Conservation (phyloP, 2,888 invertebrate genomes). For the Chydorus sphaericus region DNA sequence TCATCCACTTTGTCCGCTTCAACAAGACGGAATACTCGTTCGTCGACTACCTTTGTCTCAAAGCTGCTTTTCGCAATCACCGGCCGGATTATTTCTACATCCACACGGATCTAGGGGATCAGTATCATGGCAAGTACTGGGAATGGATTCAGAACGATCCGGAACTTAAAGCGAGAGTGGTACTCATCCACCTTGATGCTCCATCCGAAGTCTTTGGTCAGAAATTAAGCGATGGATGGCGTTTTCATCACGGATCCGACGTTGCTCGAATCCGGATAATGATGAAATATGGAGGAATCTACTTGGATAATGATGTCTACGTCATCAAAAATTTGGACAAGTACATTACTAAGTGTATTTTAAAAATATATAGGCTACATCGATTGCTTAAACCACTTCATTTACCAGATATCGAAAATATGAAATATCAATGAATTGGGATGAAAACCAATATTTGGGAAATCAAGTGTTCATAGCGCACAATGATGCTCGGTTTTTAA, state of each 20-base stretch:
- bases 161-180: slow-evolving; percentile 2
- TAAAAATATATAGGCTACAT: too few species aligned
- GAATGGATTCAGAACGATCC: slow-evolving; percentile 15
- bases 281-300: slow-evolving; percentile 26
- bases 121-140: slow-evolving; percentile 22
- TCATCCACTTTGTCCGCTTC: slow-evolving; percentile 16
- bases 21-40: slow-evolving; percentile 18
- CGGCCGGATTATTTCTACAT: slow-evolving; percentile 12
- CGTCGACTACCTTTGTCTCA: slow-evolving; percentile 20
- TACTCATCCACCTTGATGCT: not conserved
- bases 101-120: slow-evolving; percentile 5
- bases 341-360: too few species aligned
- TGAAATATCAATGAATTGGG: slow-evolving; percentile 25
- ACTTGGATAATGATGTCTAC: slow-evolving; percentile 26
- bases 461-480: too few species aligned
- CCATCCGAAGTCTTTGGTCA: slow-evolving; percentile 12
- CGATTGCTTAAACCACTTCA: too few species aligned
- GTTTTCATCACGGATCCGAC: slow-evolving; percentile 17
- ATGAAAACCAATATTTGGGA: too few species aligned
- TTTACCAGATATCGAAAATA: slow-evolving; percentile 23
- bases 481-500: too few species aligned
- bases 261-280: slow-evolving; percentile 23
- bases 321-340: slow-evolving; percentile 24
- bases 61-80: slow-evolving; percentile 19
- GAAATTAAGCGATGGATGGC: slow-evolving; percentile 21